phyloP scores from a whole-genome alignment of 2,888 invertebrate genomes.

The Parnassius apollo region DNA sequence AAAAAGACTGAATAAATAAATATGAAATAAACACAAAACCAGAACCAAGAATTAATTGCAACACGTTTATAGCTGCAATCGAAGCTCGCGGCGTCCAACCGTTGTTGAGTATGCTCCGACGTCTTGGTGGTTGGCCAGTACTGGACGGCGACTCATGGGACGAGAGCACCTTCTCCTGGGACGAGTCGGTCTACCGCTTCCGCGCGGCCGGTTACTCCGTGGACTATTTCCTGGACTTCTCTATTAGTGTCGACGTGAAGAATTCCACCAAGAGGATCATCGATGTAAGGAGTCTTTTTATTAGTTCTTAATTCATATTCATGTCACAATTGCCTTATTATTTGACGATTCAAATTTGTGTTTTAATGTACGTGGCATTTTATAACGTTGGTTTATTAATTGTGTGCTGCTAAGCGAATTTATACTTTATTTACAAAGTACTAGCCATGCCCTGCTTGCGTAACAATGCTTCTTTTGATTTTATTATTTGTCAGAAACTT shows the following conservation, averaged over 20 bases:
- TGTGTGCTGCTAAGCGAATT: too few species aligned
- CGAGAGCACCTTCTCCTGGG: conserved; percentile 88
- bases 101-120: conserved; percentile 84
- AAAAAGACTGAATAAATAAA: too few species aligned
- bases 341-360: background rate
- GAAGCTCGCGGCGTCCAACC: conserved; percentile 89
- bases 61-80: conserved; percentile 83
- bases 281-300: conserved; percentile 83
- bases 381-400: too few species aligned
- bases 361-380: too few species aligned
- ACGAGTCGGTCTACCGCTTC: conserved; percentile 90
- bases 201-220: conserved; percentile 91
- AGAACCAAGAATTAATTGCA: background rate
- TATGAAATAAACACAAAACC: too few species aligned
- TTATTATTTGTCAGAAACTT: too few species aligned
- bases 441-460: too few species aligned
- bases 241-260: conserved; percentile 93
- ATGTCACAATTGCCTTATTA: background rate
- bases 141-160: conserved; percentile 89
- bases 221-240: conserved; percentile 94
- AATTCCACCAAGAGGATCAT: conserved; percentile 92
- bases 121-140: conserved; percentile 97
- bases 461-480: too few species aligned
- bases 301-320: too few species aligned
- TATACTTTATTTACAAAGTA: too few species aligned